Evolutionary conservation across 2,113 vertebrate species (phyloP), one percentile per base, ranked within the genome.

Genomic region (Onychostruthus taczanowskii): DNA sequence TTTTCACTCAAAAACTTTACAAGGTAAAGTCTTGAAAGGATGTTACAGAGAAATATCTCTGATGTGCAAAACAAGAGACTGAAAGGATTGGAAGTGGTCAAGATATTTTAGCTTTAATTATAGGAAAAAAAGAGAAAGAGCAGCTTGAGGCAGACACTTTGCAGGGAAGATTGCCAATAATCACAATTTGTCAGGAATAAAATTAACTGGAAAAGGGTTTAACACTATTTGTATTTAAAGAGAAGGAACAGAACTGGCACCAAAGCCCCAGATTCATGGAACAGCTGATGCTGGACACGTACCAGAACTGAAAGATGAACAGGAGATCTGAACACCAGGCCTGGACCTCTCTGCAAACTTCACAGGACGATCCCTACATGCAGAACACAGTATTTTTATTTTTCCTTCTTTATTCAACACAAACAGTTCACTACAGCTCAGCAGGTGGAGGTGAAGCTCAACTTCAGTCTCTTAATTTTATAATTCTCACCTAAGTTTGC

Each of bases 231-330:
- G 5, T 44, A 63, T 46, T 87, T 52, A 49, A 80, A 67, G 74
- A 56, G 17, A 43, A 79, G 33, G 10, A 61, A 58, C 23, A 64
- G 33, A 26, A 27, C 6, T 76, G 41, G 37, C 67, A 83, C 10
- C 46, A 55, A 35, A 76, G n/a, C 28, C 15, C 39, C 28, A 61
- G 0, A 52, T 17, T 30, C 30, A 41, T 4, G 37, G 2, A 61
- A 21, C 20, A 46, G n/a, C 39, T 76, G 62, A 68, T 26, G 53
- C 33, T 84, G 56, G 31, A 27, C 72, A 97, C 97, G 8, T 97
- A 99, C 99, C 99, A 43, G 99, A 98, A 92, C 99, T 99, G 97
- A 99, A 99, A 52, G 99, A 99, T 19, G 99, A 99, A 92, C 99
- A 99, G 64, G 99, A 99, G 88, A 99, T 99, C 95, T 99, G 99